Evolutionary conservation across 2,888 invertebrate genomes (phyloP).

Genomic region (Euplagia quadripunctaria): DNA sequence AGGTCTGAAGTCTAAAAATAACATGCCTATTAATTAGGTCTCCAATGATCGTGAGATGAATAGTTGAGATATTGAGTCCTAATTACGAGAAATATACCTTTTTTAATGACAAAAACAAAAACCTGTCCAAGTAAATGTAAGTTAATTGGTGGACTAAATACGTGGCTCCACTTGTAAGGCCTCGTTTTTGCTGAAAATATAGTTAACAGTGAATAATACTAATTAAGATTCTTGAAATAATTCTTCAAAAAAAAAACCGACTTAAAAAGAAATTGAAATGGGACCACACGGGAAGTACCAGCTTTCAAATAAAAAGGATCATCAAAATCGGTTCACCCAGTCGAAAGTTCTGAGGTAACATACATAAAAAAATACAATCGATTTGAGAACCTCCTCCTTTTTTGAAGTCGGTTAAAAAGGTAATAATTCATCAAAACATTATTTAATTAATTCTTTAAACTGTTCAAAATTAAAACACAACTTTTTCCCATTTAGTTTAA

Average conservation of each 20-base stretch:
- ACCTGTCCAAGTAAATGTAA: constrained; percentile 25
- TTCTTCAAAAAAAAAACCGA: too few relatives aligned
- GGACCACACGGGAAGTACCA: too few relatives aligned
- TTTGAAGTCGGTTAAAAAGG: too few relatives aligned
- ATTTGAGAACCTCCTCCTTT: too few relatives aligned
- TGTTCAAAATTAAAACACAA: not conserved
- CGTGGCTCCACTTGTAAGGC: constrained; percentile 9
- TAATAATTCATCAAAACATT: not conserved
- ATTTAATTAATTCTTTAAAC: not conserved
- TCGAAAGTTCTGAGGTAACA: too few relatives aligned
- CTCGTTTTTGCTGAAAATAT: not conserved
- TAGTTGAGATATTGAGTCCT: constrained; percentile 46
- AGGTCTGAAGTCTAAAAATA: constrained; percentile 45
- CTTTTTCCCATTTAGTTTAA: too few relatives aligned
- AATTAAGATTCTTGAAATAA: not conserved
- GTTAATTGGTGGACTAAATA: constrained; percentile 20
- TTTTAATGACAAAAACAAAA: constrained; percentile 43
- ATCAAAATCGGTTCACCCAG: too few relatives aligned
- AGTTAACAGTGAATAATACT: not conserved
- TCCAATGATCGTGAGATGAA: constrained; percentile 55
- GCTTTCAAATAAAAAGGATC: too few relatives aligned
- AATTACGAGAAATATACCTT: constrained; percentile 50
- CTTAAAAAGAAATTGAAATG: too few relatives aligned
- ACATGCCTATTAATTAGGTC: constrained; percentile 48
- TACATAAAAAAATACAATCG: too few relatives aligned